Base-by-base conservation (phyloP, 2,113 vertebrate species). In the Puma concolor region DNA sequence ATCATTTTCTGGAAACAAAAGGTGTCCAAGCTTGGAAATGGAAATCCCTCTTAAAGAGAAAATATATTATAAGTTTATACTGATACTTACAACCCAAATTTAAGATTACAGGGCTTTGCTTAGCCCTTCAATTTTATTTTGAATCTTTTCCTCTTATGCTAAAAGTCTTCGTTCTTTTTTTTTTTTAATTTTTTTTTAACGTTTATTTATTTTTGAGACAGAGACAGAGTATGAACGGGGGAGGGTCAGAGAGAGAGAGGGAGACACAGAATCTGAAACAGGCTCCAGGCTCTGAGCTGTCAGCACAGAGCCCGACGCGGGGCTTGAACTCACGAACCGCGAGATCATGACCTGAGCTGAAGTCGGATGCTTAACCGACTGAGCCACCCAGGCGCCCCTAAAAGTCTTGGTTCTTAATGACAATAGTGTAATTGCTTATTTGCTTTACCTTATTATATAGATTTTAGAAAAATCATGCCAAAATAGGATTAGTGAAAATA, bases 1-100 rank as follows among this genome's bases (percentile, higher is more conserved):
- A 13, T 74, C 21, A 85, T 36, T 82, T 96, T 93, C 79, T 93
- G 60, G 33, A 77, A 88, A 60, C 48, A 88, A 96, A 93, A 83
- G 25, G 6, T 57, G 17, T 38, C 17, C 9, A 67, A 38, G 11
- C 3, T 69, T 88, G 41, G 36, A 81, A 36, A 66, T 29, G 50
- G 25, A 76, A 86, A 77, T 86, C 63, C 38, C 63, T 76, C 48
- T 54, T 41, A 79, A 41, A 94, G 31, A 92, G 19, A 94, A 88
- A 93, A 44, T 64, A 57, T 10, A 36, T 41, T 87, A 48, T 48
- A 12, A 83, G 29, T 83, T 48, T 57, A 77, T 88, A 48, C 4
- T 76, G 57, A 10, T 67, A 82, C 66, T 88, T 95, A 80, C 1
- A 54, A 31, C 88, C 54, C 21, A 88, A 54, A 57, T 67, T 74